A percentile compares a stretch with the other conserved stretches of the same genome.
Conservation (phyloP, 2,888 invertebrate species). For the Cephalotes varians region DNA sequence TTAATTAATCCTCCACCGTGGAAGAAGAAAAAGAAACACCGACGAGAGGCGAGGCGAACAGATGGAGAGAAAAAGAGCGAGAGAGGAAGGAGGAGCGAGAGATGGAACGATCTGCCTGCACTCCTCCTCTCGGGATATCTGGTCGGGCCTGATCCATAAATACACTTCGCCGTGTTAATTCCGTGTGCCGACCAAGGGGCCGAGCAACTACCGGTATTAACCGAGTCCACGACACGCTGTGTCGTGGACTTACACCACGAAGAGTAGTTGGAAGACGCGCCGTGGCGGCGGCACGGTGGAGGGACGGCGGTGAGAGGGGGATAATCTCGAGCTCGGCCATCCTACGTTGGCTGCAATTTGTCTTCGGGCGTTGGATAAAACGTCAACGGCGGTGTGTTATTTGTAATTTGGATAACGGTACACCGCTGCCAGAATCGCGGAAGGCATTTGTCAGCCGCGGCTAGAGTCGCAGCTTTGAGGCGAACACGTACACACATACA, state of each 20-base stretch:
- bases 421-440: constrained; percentile 74
- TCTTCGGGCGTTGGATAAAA: constrained; percentile 76
- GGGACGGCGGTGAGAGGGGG: constrained; percentile 42
- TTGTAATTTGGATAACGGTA: constrained; percentile 79
- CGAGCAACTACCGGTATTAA: constrained; percentile 84
- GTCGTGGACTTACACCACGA: constrained; percentile 71
- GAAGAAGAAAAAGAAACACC: constrained; percentile 59
- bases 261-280: constrained; percentile 45
- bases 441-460: constrained; percentile 75
- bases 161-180: constrained; percentile 83
- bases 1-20: constrained; percentile 80
- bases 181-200: constrained; percentile 80
- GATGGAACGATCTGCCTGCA: constrained; percentile 63
- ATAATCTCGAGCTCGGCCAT: constrained; percentile 73
- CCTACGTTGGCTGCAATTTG: constrained; percentile 73
- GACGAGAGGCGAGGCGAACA: constrained; percentile 37
- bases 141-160: constrained; percentile 81
- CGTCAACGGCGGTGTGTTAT: constrained; percentile 76
- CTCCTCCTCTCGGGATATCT: constrained; percentile 78
- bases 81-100: constrained; percentile 28
- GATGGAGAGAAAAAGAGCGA: constrained; percentile 13
- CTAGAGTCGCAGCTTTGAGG: constrained; percentile 66
- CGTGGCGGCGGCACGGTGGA: neutral
- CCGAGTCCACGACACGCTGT: constrained; percentile 77
- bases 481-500: constrained; percentile 26